phyloP scores from a whole-genome alignment of 2,888 invertebrate species.

The Athalia circularis region DNA sequence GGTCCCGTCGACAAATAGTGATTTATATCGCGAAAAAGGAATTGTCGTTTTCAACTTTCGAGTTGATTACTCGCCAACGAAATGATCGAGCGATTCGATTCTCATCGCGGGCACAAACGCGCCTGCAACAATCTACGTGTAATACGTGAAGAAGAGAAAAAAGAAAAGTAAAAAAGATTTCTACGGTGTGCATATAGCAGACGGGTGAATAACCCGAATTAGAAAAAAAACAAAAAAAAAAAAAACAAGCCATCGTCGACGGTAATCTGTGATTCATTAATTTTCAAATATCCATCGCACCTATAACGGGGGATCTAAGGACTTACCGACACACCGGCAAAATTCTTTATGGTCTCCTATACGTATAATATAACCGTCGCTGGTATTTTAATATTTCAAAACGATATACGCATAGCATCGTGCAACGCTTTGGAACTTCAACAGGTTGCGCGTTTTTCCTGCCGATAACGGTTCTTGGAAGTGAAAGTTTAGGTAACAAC shows the following conservation, averaged over 20 bases:
- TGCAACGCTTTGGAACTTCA: conserved; percentile 59
- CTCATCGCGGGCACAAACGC: neutral
- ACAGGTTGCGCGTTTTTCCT: conserved; percentile 69
- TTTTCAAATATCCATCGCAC: no score
- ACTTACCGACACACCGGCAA: neutral
- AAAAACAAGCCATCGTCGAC: no score
- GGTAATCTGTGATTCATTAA: no score
- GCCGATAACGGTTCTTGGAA: conserved; percentile 26
- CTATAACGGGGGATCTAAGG: no score
- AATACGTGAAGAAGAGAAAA: no score
- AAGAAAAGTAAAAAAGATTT: no score
- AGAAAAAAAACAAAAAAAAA: no score
- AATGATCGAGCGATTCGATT: conserved; percentile 5
- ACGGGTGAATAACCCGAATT: no score
- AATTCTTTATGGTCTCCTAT: neutral
- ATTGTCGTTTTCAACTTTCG: conserved; percentile 29
- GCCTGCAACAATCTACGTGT: no score
- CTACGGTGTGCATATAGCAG: no score
- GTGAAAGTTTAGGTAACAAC: neutral
- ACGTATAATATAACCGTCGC: neutral
- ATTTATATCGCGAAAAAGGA: conserved; percentile 39
- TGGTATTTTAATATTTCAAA: neutral
- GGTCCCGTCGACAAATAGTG: conserved; percentile 53
- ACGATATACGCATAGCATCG: neutral
- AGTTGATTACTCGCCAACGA: conserved; percentile 35